Conservation (phyloP, 2,888 invertebrate species). For the Siphonodentalium dalli region DNA sequence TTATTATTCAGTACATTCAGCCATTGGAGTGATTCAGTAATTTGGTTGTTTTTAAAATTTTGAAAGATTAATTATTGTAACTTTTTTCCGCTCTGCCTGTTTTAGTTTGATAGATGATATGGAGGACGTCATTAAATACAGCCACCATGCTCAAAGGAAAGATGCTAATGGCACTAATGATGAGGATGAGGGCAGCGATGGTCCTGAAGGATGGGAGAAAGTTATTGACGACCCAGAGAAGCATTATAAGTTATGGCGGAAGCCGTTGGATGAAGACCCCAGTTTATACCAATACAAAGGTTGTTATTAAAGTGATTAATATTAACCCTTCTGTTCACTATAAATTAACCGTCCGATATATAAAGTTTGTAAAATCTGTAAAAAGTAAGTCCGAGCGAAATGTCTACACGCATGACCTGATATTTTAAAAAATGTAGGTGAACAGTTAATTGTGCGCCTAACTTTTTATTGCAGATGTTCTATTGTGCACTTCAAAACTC, state of each 20-base stretch:
- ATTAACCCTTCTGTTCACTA: not conserved
- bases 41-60: too few species aligned
- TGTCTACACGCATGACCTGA: too few species aligned
- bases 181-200: too few species aligned
- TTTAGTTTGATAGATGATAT: conserved; percentile 32
- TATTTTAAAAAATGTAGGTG: too few species aligned
- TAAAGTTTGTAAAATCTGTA: not conserved
- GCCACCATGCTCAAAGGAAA: conserved; percentile 7
- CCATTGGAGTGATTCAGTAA: too few species aligned
- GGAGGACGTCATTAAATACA: conserved; percentile 10
- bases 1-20: too few species aligned
- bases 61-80: not conserved
- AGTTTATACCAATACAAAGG: conserved; percentile 62
- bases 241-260: conserved; percentile 58
- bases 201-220: conserved; percentile 58
- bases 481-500: too few species aligned
- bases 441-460: too few species aligned
- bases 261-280: conserved; percentile 44
- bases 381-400: too few species aligned
- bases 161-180: not conserved
- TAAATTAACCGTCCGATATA: not conserved
- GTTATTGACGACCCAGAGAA: conserved; percentile 49
- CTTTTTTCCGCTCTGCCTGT: not conserved
- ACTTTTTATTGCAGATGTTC: too few species aligned
- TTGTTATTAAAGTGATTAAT: conserved; percentile 18